Percentiles rank a stretch among this genome's conserved stretches.
phyloP scores from a whole-genome alignment of 2,888 invertebrate species.

The Melanchra persicariae region DNA sequence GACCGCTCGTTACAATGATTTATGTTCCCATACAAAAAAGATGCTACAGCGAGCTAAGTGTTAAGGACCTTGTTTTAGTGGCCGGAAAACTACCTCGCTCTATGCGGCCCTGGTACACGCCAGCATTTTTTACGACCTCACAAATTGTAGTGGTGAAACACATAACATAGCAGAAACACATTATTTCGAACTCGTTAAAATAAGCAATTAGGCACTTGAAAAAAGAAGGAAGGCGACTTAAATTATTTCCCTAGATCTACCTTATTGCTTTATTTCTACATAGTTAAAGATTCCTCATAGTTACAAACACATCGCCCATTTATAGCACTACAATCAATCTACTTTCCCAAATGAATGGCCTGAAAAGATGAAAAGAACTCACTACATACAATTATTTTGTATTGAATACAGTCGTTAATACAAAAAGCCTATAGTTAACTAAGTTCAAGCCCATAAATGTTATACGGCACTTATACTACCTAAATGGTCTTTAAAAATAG shows the following conservation, averaged over 20 bases:
- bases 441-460: not conserved
- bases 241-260: not conserved
- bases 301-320: too few relatives aligned
- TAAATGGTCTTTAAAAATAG: not conserved
- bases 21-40: conserved; percentile 81
- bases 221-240: conserved; percentile 4
- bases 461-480: not conserved
- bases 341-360: too few relatives aligned
- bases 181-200: conserved; percentile 56
- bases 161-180: conserved; percentile 31
- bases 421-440: not conserved
- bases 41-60: conserved; percentile 74
- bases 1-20: conserved; percentile 86
- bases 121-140: conserved; percentile 56
- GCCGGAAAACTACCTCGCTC: conserved; percentile 74
- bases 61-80: conserved; percentile 75
- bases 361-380: not conserved
- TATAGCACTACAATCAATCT: too few relatives aligned
- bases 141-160: conserved; percentile 52
- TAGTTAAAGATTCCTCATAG: not conserved
- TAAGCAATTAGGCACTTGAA: conserved; percentile 25
- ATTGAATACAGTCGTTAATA: not conserved
- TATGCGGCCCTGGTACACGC: conserved; percentile 64
- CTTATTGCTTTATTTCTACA: not conserved
- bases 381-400: not conserved